Percentiles rank a stretch among this genome's conserved stretches.
phyloP scores from a whole-genome alignment of 2,113 vertebrate genomes.

The Ovibos moschatus region DNA sequence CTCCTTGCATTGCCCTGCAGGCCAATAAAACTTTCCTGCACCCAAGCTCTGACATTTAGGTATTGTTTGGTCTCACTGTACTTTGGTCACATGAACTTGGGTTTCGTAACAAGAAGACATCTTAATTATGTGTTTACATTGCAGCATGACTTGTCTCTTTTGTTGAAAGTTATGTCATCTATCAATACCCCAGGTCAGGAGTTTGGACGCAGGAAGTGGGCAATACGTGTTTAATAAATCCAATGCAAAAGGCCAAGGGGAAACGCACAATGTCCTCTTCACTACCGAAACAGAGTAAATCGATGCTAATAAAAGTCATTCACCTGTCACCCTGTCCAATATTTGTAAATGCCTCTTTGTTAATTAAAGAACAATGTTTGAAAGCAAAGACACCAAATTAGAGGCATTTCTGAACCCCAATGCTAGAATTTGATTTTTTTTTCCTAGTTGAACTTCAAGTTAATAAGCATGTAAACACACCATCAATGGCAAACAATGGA shows the following conservation, averaged over 20 bases:
- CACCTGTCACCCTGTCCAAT: neutral
- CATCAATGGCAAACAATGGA: neutral
- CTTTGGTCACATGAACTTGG: neutral
- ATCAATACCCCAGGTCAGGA: neutral
- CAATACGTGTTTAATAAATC: neutral
- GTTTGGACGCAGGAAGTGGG: neutral
- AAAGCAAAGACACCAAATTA: neutral
- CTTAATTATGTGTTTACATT: neutral
- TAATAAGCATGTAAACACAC: conserved; percentile 10
- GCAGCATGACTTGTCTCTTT: neutral
- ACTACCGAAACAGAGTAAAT: neutral
- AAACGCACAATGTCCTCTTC: neutral
- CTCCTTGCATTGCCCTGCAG: neutral
- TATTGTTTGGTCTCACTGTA: neutral
- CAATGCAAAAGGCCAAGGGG: neutral
- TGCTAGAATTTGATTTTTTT: neutral
- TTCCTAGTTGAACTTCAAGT: neutral
- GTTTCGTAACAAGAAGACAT: neutral
- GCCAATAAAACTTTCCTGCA: neutral
- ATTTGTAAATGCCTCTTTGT: neutral
- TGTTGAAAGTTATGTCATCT: neutral
- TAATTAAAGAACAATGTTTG: conserved; percentile 1
- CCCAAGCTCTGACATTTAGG: neutral
- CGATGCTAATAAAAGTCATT: neutral
- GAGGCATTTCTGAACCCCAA: neutral